A percentile compares a stretch with the other conserved stretches of the same genome.
These are phyloP conservation scores for Herpetotheres cachinnans DNA, from an alignment of 2,113 vertebrate species.

Conservation along the genomic window DNA sequence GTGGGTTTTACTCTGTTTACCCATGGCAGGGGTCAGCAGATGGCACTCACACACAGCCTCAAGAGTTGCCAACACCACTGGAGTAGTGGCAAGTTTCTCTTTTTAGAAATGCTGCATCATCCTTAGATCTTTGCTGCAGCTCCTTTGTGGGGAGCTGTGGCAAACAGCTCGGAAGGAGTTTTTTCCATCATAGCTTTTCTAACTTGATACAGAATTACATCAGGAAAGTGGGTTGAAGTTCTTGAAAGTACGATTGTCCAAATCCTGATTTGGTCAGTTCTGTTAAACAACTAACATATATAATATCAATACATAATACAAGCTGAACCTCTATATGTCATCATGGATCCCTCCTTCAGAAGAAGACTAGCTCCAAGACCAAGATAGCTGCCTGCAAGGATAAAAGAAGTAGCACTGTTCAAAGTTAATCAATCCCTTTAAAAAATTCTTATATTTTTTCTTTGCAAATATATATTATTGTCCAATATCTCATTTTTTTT, in stretches of 20 bases:
- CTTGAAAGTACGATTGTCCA: not conserved
- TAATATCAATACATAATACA: not conserved
- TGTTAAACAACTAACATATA: not conserved
- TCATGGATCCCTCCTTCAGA: not conserved
- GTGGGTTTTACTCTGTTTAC: not conserved
- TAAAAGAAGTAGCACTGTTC: not conserved
- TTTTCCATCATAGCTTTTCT: not conserved
- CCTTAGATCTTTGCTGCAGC: slow-evolving; percentile 15
- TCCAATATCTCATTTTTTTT: not conserved
- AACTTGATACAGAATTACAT: not conserved
- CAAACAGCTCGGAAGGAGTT: not conserved
- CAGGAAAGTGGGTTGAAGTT: not conserved
- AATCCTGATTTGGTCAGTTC: not conserved
- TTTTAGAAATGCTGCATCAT: slow-evolving; percentile 59
- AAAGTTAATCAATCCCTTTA: not conserved
- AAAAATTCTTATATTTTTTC: not conserved
- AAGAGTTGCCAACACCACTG: not conserved
- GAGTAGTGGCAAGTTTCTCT: slow-evolving; percentile 20
- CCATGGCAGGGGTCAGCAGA: slow-evolving; percentile 51
- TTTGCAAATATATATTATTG: not conserved
- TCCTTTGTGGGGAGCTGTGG: slow-evolving; percentile 34
- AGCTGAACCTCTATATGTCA: not conserved
- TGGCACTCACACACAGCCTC: slow-evolving; percentile 63
- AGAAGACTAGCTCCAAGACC: not conserved
- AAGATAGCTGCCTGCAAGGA: not conserved